Conservation (phyloP, 2,113 vertebrate genomes). For the Crotalus viridis region DNA sequence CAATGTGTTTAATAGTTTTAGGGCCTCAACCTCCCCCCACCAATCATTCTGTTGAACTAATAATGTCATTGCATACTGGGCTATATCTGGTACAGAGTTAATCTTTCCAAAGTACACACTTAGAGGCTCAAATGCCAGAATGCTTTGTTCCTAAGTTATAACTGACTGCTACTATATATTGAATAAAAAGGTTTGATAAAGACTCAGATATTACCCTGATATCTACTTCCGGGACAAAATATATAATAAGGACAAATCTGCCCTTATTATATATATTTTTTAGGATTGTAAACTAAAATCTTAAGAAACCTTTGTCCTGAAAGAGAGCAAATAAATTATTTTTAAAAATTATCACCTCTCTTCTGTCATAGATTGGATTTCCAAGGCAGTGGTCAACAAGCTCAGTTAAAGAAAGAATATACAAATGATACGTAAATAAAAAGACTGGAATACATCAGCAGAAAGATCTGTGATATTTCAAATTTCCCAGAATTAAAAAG, state of each 20-base stretch:
- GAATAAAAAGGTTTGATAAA: not conserved
- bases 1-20: not conserved
- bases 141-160: not conserved
- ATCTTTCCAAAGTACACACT: not conserved
- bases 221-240: not conserved
- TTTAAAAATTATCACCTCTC: not conserved
- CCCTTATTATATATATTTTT: not conserved
- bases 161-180: not conserved
- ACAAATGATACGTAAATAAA: not conserved
- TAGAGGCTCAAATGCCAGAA: not conserved
- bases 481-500: not conserved
- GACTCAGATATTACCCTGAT: not conserved
- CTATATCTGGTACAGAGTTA: not conserved
- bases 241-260: not conserved
- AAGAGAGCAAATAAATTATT: not conserved
- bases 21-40: not conserved
- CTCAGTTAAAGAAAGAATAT: not conserved
- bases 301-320: not conserved
- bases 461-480: not conserved
- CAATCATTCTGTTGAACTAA: not conserved
- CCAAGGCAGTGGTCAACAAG: not conserved
- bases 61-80: not conserved
- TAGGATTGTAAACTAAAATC: not conserved
- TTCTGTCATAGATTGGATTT: not conserved
- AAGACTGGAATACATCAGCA: not conserved